These are phyloP conservation scores for Dolichopus griseipennis DNA, from an alignment of 2,888 invertebrate species.

Conservation along the genomic window DNA sequence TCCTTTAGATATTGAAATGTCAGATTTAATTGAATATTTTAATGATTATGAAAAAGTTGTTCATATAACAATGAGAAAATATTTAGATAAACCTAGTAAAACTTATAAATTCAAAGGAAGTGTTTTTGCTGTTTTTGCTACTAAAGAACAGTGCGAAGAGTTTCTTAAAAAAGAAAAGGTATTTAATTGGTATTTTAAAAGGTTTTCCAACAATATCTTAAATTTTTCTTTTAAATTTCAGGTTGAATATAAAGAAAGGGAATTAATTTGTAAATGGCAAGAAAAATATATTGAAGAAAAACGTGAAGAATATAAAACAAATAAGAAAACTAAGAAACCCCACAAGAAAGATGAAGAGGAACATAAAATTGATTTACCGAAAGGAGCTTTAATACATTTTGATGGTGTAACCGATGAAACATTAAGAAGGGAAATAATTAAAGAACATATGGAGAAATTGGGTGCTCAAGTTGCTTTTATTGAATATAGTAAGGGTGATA, in stretches of 20 bases:
- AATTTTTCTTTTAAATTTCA: constrained; percentile 15
- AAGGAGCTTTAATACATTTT: constrained; percentile 66
- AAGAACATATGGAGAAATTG: constrained; percentile 50
- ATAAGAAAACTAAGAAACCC: constrained; percentile 48
- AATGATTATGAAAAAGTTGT: constrained; percentile 58
- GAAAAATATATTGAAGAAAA: constrained; percentile 58
- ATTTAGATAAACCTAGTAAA: constrained; percentile 54
- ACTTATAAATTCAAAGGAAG: constrained; percentile 79
- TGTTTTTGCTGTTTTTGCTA: constrained; percentile 78
- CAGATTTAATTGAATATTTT: constrained; percentile 66
- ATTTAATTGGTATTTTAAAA: constrained; percentile 13
- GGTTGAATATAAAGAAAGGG: constrained; percentile 58
- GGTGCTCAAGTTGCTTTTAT: constrained; percentile 57
- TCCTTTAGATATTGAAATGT: constrained; percentile 57
- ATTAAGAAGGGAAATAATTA: constrained; percentile 62
- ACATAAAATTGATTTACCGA: constrained; percentile 46
- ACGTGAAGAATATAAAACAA: constrained; percentile 55
- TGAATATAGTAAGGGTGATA: constrained; percentile 65
- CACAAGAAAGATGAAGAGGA: constrained; percentile 39
- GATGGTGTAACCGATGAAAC: constrained; percentile 51
- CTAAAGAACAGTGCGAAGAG: constrained; percentile 68
- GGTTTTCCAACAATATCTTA: background rate
- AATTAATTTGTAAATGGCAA: constrained; percentile 61
- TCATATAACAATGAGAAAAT: constrained; percentile 56
- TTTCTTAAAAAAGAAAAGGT: constrained; percentile 60